phyloP scores from a whole-genome alignment of 2,113 vertebrate species.

The Heloderma charlesbogerti region DNA sequence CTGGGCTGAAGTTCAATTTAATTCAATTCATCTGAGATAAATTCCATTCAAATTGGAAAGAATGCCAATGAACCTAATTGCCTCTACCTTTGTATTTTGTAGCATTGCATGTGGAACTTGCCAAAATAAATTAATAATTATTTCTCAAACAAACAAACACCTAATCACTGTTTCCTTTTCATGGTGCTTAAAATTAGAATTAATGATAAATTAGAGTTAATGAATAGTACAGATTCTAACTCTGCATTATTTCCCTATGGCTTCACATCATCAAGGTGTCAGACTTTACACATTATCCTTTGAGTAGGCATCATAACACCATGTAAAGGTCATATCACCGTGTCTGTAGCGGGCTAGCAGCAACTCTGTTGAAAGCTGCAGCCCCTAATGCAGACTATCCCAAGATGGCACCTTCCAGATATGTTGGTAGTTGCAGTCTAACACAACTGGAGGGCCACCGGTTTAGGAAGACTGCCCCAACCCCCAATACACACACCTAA shows the following conservation, averaged over 20 bases:
- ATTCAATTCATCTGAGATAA: background rate
- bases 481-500: too few species aligned
- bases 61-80: background rate
- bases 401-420: too few species aligned
- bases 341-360: too few species aligned
- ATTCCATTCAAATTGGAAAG: background rate
- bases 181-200: background rate
- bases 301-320: background rate
- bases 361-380: background rate
- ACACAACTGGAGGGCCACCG: too few species aligned
- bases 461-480: background rate
- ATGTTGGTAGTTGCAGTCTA: too few species aligned
- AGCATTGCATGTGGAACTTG: background rate
- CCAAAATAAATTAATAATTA: background rate
- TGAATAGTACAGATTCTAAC: background rate
- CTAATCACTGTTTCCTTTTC: background rate
- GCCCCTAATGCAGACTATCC: too few species aligned
- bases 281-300: background rate
- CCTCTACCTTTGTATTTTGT: background rate
- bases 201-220: too few species aligned
- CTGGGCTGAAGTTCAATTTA: background rate
- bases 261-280: background rate
- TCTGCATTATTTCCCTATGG: background rate
- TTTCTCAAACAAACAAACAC: background rate
- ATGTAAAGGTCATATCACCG: background rate